Evolutionary conservation across 53 echinoderm and acorn worm genomes (phyloP).

Genomic region (Glandiceps talaboti): DNA sequence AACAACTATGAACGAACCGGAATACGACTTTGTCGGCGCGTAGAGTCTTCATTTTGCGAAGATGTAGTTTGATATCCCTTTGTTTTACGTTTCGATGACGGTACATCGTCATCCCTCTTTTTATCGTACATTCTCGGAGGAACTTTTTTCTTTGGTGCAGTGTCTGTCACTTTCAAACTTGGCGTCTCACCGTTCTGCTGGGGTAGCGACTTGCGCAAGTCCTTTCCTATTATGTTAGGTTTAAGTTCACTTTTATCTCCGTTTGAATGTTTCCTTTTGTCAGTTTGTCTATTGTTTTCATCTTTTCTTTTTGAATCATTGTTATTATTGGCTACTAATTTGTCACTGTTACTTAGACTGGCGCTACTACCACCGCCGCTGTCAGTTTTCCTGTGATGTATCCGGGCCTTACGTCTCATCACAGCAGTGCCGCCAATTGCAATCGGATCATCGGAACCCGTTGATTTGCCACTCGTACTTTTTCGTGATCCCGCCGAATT

Average conservation of each 20-base stretch:
- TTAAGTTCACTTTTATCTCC: not conserved
- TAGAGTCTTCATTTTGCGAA: not conserved
- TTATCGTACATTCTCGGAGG: not conserved
- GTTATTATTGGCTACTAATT: not conserved
- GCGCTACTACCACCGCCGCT: not conserved
- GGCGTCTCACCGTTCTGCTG: not conserved
- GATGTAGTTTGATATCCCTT: not conserved
- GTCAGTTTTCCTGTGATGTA: not conserved
- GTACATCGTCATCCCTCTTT: not conserved
- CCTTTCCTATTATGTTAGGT: not conserved
- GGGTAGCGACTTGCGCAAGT: no score
- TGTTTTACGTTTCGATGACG: not conserved
- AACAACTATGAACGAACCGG: not conserved
- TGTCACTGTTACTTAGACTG: not conserved
- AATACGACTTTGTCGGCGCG: not conserved
- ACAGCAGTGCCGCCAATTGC: not conserved
- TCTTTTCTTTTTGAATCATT: not conserved
- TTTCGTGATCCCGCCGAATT: not conserved
- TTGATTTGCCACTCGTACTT: not conserved
- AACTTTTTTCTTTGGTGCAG: not conserved
- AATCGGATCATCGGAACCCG: not conserved
- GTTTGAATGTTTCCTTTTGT: not conserved
- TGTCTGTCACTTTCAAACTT: not conserved
- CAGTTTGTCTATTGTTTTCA: not conserved
- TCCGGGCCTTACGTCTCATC: not conserved